Percentiles rank a stretch among this genome's conserved stretches.
phyloP scores from a whole-genome alignment of 2,113 vertebrate species.

The Mobula birostris region DNA sequence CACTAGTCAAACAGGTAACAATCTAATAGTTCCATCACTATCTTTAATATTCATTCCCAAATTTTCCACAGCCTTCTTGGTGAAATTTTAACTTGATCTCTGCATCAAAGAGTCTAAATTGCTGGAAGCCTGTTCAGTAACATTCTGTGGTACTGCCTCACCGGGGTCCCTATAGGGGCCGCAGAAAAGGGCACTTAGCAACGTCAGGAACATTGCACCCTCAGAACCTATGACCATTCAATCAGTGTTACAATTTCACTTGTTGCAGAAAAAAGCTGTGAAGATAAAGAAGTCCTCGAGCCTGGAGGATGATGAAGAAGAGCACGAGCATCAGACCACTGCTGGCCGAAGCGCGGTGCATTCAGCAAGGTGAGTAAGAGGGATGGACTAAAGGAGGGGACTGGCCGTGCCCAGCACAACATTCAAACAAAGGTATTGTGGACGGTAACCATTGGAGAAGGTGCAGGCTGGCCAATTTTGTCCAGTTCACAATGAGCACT shows the following conservation, averaged over 20 bases:
- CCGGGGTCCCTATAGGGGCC: not conserved
- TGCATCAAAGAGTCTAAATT: too few relatives aligned
- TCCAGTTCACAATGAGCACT: not conserved
- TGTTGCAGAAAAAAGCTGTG: constrained; percentile 73
- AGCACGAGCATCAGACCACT: constrained; percentile 67
- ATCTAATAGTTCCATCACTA: too few relatives aligned
- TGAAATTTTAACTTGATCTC: too few relatives aligned
- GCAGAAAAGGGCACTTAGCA: too few relatives aligned
- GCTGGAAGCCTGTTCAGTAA: too few relatives aligned
- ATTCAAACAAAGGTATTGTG: not conserved
- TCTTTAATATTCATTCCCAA: too few relatives aligned
- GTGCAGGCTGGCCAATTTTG: not conserved
- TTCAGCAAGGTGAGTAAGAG: constrained; percentile 65
- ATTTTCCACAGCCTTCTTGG: too few relatives aligned
- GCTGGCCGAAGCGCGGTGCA: constrained; percentile 61
- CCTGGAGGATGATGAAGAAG: constrained; percentile 79
- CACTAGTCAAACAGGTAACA: too few relatives aligned
- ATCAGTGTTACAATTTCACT: constrained; percentile 30
- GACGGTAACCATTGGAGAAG: not conserved
- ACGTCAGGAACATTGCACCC: not conserved
- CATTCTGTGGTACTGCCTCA: too few relatives aligned
- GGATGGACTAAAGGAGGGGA: not conserved
- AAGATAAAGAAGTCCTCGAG: constrained; percentile 79
- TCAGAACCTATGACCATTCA: not conserved
- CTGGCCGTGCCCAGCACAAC: not conserved